Percentiles rank a stretch among this genome's conserved stretches.
Conservation (phyloP, 2,888 invertebrate species). For the Allophyes oxyacanthae region DNA sequence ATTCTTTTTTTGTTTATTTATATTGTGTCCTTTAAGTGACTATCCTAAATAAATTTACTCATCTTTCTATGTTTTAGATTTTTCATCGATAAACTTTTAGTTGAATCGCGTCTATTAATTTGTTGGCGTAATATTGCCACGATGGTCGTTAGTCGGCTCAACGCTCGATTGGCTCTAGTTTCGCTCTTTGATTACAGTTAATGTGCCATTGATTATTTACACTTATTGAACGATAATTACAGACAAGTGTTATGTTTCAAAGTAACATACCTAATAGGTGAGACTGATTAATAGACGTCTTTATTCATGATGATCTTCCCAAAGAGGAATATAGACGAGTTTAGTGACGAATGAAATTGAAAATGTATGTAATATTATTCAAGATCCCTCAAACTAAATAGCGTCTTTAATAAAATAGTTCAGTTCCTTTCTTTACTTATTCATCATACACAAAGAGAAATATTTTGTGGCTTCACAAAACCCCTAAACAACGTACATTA, state of each 20-base stretch:
- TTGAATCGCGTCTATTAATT: conserved; percentile 1
- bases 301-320: background rate
- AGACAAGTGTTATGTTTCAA: background rate
- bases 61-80: too few relatives aligned
- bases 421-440: background rate
- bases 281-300: background rate
- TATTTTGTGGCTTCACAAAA: conserved; percentile 3
- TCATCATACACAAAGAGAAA: background rate
- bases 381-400: too few relatives aligned
- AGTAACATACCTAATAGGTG: background rate
- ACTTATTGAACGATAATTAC: conserved; percentile 31
- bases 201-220: conserved; percentile 2
- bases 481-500: conserved; percentile 6
- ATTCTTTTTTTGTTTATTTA: too few relatives aligned
- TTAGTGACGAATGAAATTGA: too few relatives aligned
- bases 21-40: too few relatives aligned
- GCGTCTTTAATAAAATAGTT: too few relatives aligned
- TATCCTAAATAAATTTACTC: too few relatives aligned
- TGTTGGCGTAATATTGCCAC: background rate
- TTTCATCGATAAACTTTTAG: too few relatives aligned
- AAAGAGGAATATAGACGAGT: background rate
- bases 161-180: conserved; percentile 10
- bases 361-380: too few relatives aligned
- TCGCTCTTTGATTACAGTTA: conserved; percentile 11
- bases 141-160: background rate